Percentiles rank a stretch among this genome's conserved stretches.
These are phyloP conservation scores for Potamilus streckersoni DNA, from an alignment of 1,140 invertebrate genomes.

Conservation along the genomic window DNA sequence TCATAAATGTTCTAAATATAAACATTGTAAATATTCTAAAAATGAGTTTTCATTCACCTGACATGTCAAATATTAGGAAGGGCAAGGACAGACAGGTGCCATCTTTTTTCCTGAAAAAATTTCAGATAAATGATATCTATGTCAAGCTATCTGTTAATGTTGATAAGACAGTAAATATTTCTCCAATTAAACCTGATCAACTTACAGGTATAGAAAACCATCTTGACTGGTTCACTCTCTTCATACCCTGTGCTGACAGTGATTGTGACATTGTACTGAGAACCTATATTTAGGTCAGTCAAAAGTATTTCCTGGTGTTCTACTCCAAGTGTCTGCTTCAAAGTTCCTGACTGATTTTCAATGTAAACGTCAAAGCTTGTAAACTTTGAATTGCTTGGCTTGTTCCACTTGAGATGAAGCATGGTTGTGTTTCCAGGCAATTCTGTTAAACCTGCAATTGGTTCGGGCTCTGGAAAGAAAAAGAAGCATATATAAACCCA, in stretches of 20 bases:
- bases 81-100: too few species aligned
- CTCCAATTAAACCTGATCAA: too few species aligned
- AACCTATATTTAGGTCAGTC: conserved; percentile 19
- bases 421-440: conserved; percentile 10
- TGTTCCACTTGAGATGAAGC: conserved; percentile 18
- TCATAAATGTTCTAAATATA: too few species aligned
- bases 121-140: too few species aligned
- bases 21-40: too few species aligned
- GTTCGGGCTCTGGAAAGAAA: conserved; percentile 11
- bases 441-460: conserved; percentile 14
- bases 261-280: conserved; percentile 23
- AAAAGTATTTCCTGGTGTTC: conserved; percentile 2
- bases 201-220: conserved; percentile 29
- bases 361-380: conserved; percentile 10
- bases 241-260: conserved; percentile 20
- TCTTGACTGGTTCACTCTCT: conserved; percentile 11
- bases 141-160: too few species aligned
- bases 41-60: too few species aligned
- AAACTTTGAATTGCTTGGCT: conserved; percentile 6
- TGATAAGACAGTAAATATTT: too few species aligned
- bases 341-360: not conserved
- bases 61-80: too few species aligned
- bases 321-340: not conserved
- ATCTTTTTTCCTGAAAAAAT: too few species aligned
- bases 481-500: not conserved